A percentile compares a stretch with the other conserved stretches of the same genome.
These are phyloP conservation scores for Dromius quadrimaculatus DNA, from an alignment of 2,888 invertebrate genomes.

Conservation along the genomic window DNA sequence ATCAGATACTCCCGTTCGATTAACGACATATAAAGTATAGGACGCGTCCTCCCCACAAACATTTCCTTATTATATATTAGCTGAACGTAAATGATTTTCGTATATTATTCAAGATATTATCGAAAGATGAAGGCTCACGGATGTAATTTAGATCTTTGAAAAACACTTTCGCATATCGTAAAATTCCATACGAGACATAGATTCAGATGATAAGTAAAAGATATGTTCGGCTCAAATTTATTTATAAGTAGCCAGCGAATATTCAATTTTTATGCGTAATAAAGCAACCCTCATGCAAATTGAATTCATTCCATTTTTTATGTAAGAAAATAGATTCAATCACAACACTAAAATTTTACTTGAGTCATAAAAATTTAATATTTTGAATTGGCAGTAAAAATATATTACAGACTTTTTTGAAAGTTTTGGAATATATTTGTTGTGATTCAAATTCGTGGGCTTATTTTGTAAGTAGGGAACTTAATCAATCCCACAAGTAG, in stretches of 20 bases:
- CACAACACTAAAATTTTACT: conserved; percentile 40
- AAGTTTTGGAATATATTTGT: conserved; percentile 14
- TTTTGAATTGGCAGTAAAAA: conserved; percentile 24
- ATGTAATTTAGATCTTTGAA: not conserved
- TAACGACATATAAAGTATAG: conserved; percentile 2
- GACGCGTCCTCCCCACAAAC: no score
- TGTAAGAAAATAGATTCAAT: conserved; percentile 28
- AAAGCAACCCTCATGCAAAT: conserved; percentile 31
- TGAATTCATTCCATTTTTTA: conserved; percentile 26
- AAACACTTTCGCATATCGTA: conserved; percentile 19
- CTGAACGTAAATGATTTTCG: no score
- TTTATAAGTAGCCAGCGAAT: conserved; percentile 21
- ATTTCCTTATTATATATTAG: no score
- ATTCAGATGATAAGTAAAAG: conserved; percentile 24
- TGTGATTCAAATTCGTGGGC: no score
- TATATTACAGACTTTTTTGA: conserved; percentile 24
- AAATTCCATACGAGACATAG: conserved; percentile 14
- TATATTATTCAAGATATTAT: no score
- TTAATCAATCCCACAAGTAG: no score
- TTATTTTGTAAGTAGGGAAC: no score
- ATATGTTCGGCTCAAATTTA: conserved; percentile 28
- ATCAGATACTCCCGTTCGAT: not conserved
- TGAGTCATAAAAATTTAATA: conserved; percentile 31
- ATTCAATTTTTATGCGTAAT: conserved; percentile 34
- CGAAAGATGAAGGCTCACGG: not conserved